Base-by-base conservation (phyloP, 1,140 invertebrate species). In the Camponotus vicinus region DNA sequence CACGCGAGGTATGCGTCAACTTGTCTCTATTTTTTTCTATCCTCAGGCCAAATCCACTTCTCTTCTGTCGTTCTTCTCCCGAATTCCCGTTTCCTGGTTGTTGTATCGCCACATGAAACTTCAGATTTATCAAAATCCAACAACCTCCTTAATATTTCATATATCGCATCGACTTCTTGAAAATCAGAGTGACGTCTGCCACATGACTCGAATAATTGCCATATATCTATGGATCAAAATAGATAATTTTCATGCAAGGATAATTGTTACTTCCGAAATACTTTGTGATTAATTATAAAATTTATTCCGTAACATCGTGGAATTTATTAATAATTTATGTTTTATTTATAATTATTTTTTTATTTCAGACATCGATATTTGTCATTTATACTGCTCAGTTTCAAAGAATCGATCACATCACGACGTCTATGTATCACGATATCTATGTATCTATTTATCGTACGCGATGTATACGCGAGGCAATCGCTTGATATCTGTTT, bases 1-100 rank as follows among this genome's bases (percentile, higher is more conserved):
- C 89, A 90, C 71, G 80, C 77, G n/a, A 90, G 78, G 88, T 90
- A 90, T 88, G 89, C 82, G 64, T 69, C 80, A 76, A 87, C 63
- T 70, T 78, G 86, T 78, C 80, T 82, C 64, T 90, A 78, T 89
- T 89, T 61, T 69, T 90, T 89, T 86, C 87, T 87, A 21, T 4
- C 42, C 15, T 42, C 73, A 11, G 34, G 11, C 67, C 34, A 49
- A 21, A 52, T 34, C 66, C 71, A 37, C 63, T 66, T 45, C 34
- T 42, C 37, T 15, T 52, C 4, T 3, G 0, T 18, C 18, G 40
- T 67, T 37, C 42, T 52, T 69, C 37, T 66, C 45, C 18, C 27
- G 45, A 32, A 42, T 45, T 40, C 21, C 11, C 18, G 15, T 45
- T 80, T 61, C 42, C 79, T 83, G 61, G 78, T 66, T 63, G 64